Evolutionary conservation across 2,888 invertebrate species (phyloP).

Genomic region (Philopedon plagiatum): DNA sequence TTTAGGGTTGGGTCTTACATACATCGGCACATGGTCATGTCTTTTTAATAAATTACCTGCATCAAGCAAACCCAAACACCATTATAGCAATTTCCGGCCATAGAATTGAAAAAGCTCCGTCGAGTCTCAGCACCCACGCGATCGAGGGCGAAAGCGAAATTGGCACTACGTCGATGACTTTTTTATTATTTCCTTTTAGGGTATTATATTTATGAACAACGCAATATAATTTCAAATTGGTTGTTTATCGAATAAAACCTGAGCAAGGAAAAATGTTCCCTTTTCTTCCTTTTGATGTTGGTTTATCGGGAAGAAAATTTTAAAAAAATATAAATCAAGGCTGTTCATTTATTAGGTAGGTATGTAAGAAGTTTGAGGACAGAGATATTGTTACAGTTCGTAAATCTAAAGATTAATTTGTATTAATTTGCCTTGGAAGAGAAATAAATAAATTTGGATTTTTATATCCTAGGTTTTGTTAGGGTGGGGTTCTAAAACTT

Average conservation of each 20-base stretch:
- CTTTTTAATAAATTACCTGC: conserved; percentile 19
- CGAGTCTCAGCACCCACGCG: conserved; percentile 25
- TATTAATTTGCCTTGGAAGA: too few relatives aligned
- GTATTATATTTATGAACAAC: background rate
- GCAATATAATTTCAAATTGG: background rate
- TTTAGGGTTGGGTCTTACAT: background rate
- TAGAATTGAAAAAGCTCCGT: conserved; percentile 27
- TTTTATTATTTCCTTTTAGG: conserved; percentile 32
- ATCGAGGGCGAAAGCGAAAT: conserved; percentile 22
- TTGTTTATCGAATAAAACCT: background rate
- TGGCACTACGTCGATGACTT: conserved; percentile 28
- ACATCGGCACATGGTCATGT: background rate
- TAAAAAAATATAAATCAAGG: too few relatives aligned
- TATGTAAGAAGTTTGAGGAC: too few relatives aligned
- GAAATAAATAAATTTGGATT: too few relatives aligned
- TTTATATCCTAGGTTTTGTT: too few relatives aligned
- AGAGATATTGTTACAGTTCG: too few relatives aligned
- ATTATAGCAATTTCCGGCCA: conserved; percentile 39
- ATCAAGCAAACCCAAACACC: conserved; percentile 20
- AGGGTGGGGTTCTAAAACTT: too few relatives aligned
- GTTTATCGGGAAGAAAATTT: too few relatives aligned
- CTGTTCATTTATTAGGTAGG: too few relatives aligned
- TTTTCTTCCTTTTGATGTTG: too few relatives aligned
- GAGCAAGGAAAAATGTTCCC: too few relatives aligned
- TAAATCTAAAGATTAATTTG: too few relatives aligned